Conservation (phyloP, 2,113 vertebrate genomes). For the Centropristis striata region DNA sequence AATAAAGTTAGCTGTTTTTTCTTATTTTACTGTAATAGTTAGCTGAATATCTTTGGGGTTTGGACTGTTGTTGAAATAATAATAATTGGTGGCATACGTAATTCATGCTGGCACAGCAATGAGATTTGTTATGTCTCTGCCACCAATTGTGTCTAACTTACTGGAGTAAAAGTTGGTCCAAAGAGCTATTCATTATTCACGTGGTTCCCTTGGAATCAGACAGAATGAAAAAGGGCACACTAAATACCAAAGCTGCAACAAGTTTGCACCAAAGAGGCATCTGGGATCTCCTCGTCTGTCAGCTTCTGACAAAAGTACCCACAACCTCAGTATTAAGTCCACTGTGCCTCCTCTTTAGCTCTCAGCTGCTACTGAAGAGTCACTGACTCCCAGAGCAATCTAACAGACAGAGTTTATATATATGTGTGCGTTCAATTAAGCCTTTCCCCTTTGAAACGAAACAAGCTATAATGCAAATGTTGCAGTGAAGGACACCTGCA, state of each 20-base stretch:
- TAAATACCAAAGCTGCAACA: not conserved
- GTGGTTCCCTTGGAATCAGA: not conserved
- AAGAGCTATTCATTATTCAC: not conserved
- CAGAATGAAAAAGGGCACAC: not conserved
- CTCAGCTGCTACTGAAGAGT: not conserved
- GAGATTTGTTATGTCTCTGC: not conserved
- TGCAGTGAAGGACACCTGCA: conserved; percentile 21
- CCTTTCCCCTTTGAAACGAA: conserved; percentile 5
- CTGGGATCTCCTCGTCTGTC: not conserved
- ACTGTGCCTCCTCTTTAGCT: not conserved
- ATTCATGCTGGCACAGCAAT: no score
- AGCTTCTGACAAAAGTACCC: not conserved
- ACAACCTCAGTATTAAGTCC: conserved; percentile 1
- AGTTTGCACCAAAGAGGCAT: not conserved
- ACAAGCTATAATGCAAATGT: not conserved
- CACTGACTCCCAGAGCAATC: not conserved
- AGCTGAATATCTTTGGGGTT: not conserved
- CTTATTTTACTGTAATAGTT: not conserved
- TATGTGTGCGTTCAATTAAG: not conserved
- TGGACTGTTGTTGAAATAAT: not conserved
- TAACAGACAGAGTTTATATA: not conserved
- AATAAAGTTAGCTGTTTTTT: not conserved
- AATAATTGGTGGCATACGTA: not conserved
- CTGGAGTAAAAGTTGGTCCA: not conserved
- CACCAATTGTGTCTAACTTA: not conserved